A percentile compares a stretch with the other conserved stretches of the same genome.
Evolutionary conservation across 2,888 invertebrate species (phyloP).

Genomic region (Eupithecia pulchellata): DNA sequence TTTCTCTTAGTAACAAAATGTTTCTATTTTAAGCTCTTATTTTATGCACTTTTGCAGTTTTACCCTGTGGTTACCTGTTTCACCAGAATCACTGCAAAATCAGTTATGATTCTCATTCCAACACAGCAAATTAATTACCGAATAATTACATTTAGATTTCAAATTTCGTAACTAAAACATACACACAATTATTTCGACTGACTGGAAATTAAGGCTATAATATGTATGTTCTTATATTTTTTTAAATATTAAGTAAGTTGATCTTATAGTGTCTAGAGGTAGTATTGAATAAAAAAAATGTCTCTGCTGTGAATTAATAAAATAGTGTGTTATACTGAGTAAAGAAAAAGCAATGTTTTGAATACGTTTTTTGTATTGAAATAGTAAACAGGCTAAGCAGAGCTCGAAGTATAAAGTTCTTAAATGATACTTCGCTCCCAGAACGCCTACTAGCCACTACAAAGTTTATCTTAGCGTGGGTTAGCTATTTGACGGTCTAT

Average conservation of each 20-base stretch:
- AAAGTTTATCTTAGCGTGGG: background rate
- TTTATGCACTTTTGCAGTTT: background rate
- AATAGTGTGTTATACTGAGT: too few species aligned
- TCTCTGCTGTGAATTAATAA: too few species aligned
- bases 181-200: background rate
- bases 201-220: background rate
- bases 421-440: too few species aligned
- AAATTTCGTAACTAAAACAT: background rate
- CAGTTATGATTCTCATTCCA: conserved; percentile 28
- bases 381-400: too few species aligned
- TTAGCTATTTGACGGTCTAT: background rate
- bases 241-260: background rate
- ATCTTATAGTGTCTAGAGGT: too few species aligned
- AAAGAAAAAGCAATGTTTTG: too few species aligned
- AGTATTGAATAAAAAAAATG: too few species aligned
- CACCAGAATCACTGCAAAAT: conserved; percentile 18
- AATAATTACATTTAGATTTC: conserved; percentile 19
- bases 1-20: background rate
- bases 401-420: too few species aligned
- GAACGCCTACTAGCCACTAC: background rate
- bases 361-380: too few species aligned
- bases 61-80: background rate
- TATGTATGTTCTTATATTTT: background rate
- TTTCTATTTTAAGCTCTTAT: background rate
- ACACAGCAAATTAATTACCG: conserved; percentile 20